A percentile compares a stretch with the other conserved stretches of the same genome.
phyloP scores from a whole-genome alignment of 2,113 vertebrate genomes.

The Notarius quadriscutis region DNA sequence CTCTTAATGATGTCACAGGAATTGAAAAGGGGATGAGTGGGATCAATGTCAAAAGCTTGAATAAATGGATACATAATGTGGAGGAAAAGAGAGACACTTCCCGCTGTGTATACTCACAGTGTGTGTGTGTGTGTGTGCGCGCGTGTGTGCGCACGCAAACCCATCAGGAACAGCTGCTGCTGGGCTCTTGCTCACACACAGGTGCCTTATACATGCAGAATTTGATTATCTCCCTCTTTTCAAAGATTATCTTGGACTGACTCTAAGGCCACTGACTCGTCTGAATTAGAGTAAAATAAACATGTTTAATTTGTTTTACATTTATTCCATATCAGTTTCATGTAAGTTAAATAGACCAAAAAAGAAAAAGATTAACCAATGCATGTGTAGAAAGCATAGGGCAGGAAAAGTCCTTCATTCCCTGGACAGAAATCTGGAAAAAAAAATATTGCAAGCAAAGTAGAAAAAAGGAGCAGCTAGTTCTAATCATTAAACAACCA shows the following conservation, averaged over 20 bases:
- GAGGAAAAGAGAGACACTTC: conserved; percentile 30
- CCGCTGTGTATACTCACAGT: conserved; percentile 43
- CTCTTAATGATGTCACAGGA: conserved; percentile 49
- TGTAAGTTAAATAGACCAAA: neutral
- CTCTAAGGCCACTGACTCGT: neutral
- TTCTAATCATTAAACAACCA: neutral
- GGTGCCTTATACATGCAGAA: conserved; percentile 18
- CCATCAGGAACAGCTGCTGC: conserved; percentile 52
- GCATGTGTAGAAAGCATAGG: neutral
- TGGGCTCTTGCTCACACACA: conserved; percentile 36
- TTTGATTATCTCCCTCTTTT: neutral
- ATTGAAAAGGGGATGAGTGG: conserved; percentile 44
- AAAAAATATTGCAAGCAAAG: neutral
- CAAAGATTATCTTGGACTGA: neutral
- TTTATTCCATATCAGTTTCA: neutral
- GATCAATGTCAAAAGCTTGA: conserved; percentile 52
- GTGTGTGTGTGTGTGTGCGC: conserved; percentile 1
- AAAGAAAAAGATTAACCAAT: neutral
- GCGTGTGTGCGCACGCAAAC: neutral
- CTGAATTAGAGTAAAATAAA: conserved; percentile 1
- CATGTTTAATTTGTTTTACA: neutral
- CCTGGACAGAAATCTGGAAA: neutral
- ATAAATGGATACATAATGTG: conserved; percentile 49
- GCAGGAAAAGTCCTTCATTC: neutral
- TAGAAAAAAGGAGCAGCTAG: neutral